Evolutionary conservation across 2,113 vertebrate genomes (phyloP).

Genomic region (Agelaius tricolor): DNA sequence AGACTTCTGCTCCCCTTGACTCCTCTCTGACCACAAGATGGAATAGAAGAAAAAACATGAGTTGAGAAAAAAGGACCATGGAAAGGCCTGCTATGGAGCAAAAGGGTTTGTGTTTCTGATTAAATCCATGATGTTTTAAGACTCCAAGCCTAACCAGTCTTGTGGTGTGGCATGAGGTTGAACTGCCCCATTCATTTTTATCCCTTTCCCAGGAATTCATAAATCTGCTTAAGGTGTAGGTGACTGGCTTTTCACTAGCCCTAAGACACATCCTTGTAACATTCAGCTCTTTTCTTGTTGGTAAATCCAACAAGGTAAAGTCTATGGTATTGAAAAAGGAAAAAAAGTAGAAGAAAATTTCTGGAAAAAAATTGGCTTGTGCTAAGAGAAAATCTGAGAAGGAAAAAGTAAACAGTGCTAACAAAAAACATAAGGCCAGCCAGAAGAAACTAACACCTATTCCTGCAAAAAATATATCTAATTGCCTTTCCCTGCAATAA

Average conservation of each 20-base stretch:
- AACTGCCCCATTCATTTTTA: fast-evolving
- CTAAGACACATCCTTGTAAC: not conserved
- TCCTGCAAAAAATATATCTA: not conserved
- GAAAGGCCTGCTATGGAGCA: not conserved
- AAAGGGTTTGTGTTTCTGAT: not conserved
- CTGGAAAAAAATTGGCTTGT: not conserved
- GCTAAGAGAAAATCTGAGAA: not conserved
- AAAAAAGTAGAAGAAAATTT: not conserved
- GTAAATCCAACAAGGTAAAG: not conserved
- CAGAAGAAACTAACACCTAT: not conserved
- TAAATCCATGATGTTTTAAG: not conserved
- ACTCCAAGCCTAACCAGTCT: not conserved
- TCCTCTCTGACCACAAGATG: not conserved
- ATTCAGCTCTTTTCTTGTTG: not conserved
- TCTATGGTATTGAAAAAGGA: not conserved
- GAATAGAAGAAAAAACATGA: not conserved
- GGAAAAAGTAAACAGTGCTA: not conserved
- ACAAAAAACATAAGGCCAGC: not conserved
- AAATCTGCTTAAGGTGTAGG: not conserved
- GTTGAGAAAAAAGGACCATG: not conserved
- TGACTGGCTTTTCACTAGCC: not conserved
- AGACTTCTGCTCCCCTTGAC: not conserved
- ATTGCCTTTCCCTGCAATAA: not conserved
- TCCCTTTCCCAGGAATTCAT: not conserved
- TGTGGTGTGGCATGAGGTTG: not conserved